Base-by-base conservation (phyloP, 2,113 vertebrate genomes). In the Cyrtonyx montezumae region DNA sequence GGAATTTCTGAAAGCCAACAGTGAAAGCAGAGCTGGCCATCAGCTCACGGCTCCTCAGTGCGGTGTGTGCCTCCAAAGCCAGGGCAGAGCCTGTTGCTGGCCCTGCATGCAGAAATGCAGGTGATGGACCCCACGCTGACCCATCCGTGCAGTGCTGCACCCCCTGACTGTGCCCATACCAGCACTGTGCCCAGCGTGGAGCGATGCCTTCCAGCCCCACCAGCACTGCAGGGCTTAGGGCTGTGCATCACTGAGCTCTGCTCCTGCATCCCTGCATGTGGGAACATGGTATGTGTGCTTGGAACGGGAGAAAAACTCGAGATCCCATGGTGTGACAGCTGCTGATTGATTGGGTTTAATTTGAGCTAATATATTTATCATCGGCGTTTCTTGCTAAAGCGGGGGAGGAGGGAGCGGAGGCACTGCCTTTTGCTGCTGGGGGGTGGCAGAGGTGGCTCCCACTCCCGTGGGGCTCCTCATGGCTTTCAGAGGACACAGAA, bases 321-420 rank as follows among this genome's bases (percentile, higher is more conserved):
- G 75, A 25, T 18, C 67, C 21, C 23, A 7, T 53, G 79, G 56
- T 34, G 58, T 45, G 82, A 23, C 86, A 65, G 83, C 58, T 74
- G 32, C 62, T 8, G 67, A 75, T 62, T 32, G 88, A 66, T 87
- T 36, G 5, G 19, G 16, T 84, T 91, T 62, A 45, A 90, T 93
- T 56, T 36, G 66, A 4, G 18, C 69, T 87, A 63, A 86, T 84
- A 75, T 40, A 23, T 90, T 80, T 67, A 13, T 67, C 86, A 61
- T 30, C 1, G 0, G 25, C 0, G 0, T 11, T 70, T 74, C 79
- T 82, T 1, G 0, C 3, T 65, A 55, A 36, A n/a, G 76, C 0
- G 32, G 0, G 37, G 42, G 65, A 26, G n/a, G 23, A 73, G 37
- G 49, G 71, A 83, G 55, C 1, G 0, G 79, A 59, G 82, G 25